A percentile compares a stretch with the other conserved stretches of the same genome.
Evolutionary conservation across 2,888 invertebrate genomes (phyloP).

Genomic region (Apoderus coryli): DNA sequence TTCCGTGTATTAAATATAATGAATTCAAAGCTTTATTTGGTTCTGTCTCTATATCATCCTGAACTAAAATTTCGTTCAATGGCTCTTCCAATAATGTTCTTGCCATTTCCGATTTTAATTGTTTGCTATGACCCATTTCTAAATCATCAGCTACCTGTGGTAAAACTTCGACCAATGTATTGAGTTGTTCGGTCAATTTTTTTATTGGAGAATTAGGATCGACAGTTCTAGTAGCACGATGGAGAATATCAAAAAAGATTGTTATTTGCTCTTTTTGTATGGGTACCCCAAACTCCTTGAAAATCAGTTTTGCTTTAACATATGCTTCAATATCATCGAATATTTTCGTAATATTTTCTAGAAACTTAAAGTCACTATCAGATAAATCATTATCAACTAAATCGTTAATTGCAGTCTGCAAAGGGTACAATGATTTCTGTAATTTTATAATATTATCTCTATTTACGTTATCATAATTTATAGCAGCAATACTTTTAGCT

Average conservation of each 20-base stretch:
- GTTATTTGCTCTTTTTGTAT: slow-evolving; percentile 18
- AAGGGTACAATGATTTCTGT: slow-evolving; percentile 25
- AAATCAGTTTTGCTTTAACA: slow-evolving; percentile 15
- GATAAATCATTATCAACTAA: slow-evolving; percentile 23
- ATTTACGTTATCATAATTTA: slow-evolving; percentile 24
- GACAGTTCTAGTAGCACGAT: slow-evolving; percentile 19
- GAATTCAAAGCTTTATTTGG: not conserved
- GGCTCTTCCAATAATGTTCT: slow-evolving; percentile 10
- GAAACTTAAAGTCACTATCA: slow-evolving; percentile 21
- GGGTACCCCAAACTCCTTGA: slow-evolving; percentile 13
- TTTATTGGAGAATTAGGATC: slow-evolving; percentile 20
- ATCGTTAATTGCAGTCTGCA: slow-evolving; percentile 29
- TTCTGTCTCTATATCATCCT: too few relatives aligned
- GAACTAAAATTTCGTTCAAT: too few relatives aligned
- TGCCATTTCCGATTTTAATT: slow-evolving; percentile 17
- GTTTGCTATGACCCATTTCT: slow-evolving; percentile 19
- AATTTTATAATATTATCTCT: slow-evolving; percentile 21
- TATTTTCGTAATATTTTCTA: slow-evolving; percentile 21
- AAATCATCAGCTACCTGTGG: slow-evolving; percentile 23
- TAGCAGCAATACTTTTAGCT: slow-evolving; percentile 24
- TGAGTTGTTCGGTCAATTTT: slow-evolving; percentile 19
- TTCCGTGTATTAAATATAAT: not conserved
- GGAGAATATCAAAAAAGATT: slow-evolving; percentile 19
- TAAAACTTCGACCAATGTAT: slow-evolving; percentile 19
- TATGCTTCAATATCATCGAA: slow-evolving; percentile 20